Conservation (phyloP, 2,888 invertebrate genomes). For the Matsumyia berberina region DNA sequence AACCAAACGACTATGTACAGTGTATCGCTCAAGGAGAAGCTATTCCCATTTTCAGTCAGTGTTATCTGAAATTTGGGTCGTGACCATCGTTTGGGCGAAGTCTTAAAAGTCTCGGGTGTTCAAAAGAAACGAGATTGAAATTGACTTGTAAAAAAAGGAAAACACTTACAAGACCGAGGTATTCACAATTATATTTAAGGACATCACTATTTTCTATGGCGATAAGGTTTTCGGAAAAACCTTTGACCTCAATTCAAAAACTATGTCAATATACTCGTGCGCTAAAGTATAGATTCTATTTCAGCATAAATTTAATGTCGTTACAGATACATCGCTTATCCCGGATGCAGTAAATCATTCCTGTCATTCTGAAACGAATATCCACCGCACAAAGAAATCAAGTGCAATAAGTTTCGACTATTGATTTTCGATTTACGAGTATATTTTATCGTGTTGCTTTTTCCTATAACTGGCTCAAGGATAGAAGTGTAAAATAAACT, state of each 20-base stretch:
- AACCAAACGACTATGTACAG: slow-evolving; percentile 19
- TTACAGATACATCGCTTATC: neutral
- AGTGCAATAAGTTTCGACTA: slow-evolving; percentile 43
- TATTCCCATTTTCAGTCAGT: neutral
- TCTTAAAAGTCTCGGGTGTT: neutral
- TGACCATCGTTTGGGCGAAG: slow-evolving; percentile 2
- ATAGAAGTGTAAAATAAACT: neutral
- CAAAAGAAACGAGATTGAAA: neutral
- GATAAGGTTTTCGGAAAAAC: neutral
- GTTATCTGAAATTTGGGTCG: slow-evolving; percentile 15
- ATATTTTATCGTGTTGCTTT: slow-evolving; percentile 25
- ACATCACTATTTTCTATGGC: neutral
- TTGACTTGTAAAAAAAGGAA: neutral
- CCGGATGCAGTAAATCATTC: slow-evolving; percentile 27
- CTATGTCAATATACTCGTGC: neutral
- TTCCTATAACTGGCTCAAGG: neutral
- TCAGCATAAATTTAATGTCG: slow-evolving; percentile 20
- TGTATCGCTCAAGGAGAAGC: neutral
- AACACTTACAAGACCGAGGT: slow-evolving; percentile 2
- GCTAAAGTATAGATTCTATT: neutral
- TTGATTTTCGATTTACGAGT: slow-evolving; percentile 48
- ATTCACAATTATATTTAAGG: slow-evolving; percentile 1
- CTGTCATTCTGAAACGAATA: slow-evolving; percentile 37
- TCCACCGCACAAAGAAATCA: slow-evolving; percentile 6
- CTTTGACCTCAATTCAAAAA: slow-evolving; percentile 2